Base-by-base conservation (phyloP, 2,888 invertebrate genomes). In the Schizaphis graminum region DNA sequence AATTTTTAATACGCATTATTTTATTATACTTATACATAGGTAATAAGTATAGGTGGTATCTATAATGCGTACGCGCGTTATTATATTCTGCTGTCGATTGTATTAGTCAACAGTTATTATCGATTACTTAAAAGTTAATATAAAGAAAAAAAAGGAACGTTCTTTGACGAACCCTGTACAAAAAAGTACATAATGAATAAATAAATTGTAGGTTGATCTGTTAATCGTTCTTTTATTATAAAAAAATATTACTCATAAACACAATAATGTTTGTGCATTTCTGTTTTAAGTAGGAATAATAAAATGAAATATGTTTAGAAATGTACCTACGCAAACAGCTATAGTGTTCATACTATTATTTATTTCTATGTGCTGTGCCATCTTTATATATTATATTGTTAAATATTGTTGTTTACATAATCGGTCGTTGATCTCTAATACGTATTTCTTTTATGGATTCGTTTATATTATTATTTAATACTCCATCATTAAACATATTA, bases 91-190 rank as follows among this genome's bases (percentile, higher is more conserved):
- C 11, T 28, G 5, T 61, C 35, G 47, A 92, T 87, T 92, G 57
- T 92, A 47, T 92, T 92, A 44, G 86, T 92, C 91, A 47, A 92
- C 85, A 57, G 10, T 87, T 92, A 92, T 92, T 92, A 47, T 92
- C 47, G n/a, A 92, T 92, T 92, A 87, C 57, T 92, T 57, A 47
- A 91, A 92, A 57, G 67, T 47, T 67, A 67, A 67, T 90, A n/a
- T 57, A 47, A 44, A 90, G n/a, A n/a, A 90, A 49, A n/a, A n/a
- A 56, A n/a, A 21, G 35, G 77, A 24, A 35, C 11, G 35, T 67
- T 90, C 67, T 67, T 49, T 28, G 35, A 8, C 24, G 16, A 13
- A 21, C n/a, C n/a, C n/a, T 8, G 77, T 35, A 77, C 77, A 35
- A 35, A 35, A 67, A 47, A n/a, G 47, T n/a, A n/a, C 28, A 89